These are phyloP conservation scores for Artibeus lituratus DNA, from an alignment of 2,797 vertebrate species.

Conservation along the genomic window DNA sequence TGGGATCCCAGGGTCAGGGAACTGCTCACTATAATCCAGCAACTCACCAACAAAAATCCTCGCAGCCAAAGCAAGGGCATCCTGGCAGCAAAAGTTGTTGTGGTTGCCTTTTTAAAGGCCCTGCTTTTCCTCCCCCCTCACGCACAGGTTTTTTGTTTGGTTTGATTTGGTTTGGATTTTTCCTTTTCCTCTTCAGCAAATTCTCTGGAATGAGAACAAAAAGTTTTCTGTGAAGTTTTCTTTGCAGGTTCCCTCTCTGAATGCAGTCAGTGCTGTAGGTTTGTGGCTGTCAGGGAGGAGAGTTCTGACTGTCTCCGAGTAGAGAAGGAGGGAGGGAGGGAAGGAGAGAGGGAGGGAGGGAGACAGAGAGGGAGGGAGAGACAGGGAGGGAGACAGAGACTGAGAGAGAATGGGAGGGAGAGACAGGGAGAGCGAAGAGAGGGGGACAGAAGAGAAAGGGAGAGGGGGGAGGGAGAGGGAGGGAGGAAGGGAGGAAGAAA, in stretches of 20 bases:
- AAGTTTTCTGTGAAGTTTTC: constrained; percentile 89
- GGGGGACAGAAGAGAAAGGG: background rate
- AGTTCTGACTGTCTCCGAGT: constrained; percentile 86
- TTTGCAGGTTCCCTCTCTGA: constrained; percentile 86
- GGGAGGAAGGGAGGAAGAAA: constrained; percentile 44
- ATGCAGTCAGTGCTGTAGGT: constrained; percentile 85
- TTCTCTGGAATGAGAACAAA: constrained; percentile 86
- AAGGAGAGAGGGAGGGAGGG: constrained; percentile 6
- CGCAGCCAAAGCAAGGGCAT: constrained; percentile 88
- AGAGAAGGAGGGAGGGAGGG: constrained; percentile 66
- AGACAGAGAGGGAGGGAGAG: constrained; percentile 12
- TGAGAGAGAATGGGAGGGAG: background rate
- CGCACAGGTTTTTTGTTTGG: constrained; percentile 62
- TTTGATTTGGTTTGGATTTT: constrained; percentile 61
- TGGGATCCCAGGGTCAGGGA: constrained; percentile 87
- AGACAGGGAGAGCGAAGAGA: background rate
- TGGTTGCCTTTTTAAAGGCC: constrained; percentile 84
- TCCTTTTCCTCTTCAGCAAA: constrained; percentile 83
- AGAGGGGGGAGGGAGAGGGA: background rate
- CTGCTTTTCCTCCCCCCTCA: constrained; percentile 82
- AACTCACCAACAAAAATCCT: constrained; percentile 86
- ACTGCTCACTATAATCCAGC: constrained; percentile 86
- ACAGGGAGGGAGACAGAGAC: background rate
- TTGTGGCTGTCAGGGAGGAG: constrained; percentile 87
- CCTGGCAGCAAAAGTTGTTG: constrained; percentile 85